Percentiles rank a stretch among this genome's conserved stretches.
phyloP scores from a whole-genome alignment of 1,140 invertebrate genomes.

The Piezodorus guildinii region DNA sequence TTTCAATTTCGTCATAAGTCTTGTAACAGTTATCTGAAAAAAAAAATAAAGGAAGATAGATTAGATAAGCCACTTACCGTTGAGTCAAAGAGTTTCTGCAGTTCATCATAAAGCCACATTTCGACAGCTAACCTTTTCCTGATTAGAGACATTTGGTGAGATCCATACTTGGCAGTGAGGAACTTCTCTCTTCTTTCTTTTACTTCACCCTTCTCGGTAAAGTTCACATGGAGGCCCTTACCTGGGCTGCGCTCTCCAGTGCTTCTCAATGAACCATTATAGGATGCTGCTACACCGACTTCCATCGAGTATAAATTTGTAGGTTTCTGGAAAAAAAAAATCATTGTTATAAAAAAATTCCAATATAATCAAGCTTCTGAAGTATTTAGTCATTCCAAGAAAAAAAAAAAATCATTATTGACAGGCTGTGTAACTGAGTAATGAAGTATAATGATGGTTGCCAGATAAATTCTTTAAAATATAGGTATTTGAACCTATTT shows the following conservation, averaged over 20 bases:
- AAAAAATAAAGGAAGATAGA: too few relatives aligned
- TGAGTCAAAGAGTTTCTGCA: constrained; percentile 78
- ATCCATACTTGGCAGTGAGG: constrained; percentile 90
- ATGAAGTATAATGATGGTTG: too few relatives aligned
- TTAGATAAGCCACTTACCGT: constrained; percentile 42
- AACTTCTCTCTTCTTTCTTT: constrained; percentile 85
- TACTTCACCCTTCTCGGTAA: constrained; percentile 73
- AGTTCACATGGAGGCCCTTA: constrained; percentile 74
- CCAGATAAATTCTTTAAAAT: too few relatives aligned
- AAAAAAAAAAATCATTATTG: too few relatives aligned
- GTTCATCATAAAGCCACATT: constrained; percentile 94
- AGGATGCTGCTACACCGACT: constrained; percentile 21
- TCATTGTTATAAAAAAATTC: too few relatives aligned
- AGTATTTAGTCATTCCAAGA: too few relatives aligned
- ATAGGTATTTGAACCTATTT: too few relatives aligned
- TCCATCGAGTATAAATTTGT: constrained; percentile 18
- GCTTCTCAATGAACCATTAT: constrained; percentile 21
- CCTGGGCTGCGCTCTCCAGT: constrained; percentile 55
- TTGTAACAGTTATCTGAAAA: too few relatives aligned
- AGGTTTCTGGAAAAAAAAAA: constrained; percentile 15
- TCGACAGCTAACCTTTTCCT: constrained; percentile 86
- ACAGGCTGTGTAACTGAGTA: too few relatives aligned
- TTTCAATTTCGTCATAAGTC: too few relatives aligned
- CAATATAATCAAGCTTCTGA: too few relatives aligned
- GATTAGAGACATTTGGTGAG: constrained; percentile 93